Evolutionary conservation across 2,797 vertebrate genomes (phyloP).

Genomic region (Spondyliosoma cantharus): DNA sequence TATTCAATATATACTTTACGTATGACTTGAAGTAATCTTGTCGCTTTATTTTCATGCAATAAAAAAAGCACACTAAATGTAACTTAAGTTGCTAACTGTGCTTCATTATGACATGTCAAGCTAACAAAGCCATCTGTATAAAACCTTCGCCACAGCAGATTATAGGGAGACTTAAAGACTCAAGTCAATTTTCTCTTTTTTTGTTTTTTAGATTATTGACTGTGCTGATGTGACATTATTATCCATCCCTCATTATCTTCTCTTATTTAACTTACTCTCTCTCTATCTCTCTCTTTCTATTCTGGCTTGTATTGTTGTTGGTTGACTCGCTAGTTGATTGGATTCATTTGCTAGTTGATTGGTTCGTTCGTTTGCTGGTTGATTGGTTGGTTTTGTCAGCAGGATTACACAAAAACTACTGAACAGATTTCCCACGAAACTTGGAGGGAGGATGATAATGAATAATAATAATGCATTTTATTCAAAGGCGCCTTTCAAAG

Average conservation of each 20-base stretch:
- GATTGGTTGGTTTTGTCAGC: no score
- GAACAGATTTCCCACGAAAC: no score
- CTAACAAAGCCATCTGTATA: slow-evolving; percentile 18
- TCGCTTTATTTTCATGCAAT: background rate
- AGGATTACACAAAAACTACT: no score
- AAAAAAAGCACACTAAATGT: background rate
- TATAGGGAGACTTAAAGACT: background rate
- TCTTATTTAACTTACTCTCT: no score
- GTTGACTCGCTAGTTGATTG: no score
- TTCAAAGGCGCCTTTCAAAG: no score
- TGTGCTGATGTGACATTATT: background rate
- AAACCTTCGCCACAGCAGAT: slow-evolving; percentile 1
- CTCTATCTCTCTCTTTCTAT: no score
- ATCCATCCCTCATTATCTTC: background rate
- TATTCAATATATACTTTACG: background rate
- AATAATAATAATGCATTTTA: no score
- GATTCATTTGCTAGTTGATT: no score
- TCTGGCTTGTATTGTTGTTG: no score
- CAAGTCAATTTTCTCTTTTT: background rate
- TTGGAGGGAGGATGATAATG: no score
- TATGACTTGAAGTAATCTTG: background rate
- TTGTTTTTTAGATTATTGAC: slow-evolving; percentile 3
- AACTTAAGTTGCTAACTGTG: slow-evolving; percentile 14
- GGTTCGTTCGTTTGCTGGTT: no score
- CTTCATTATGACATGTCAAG: slow-evolving; percentile 12